Conservation (phyloP, 2,113 vertebrate genomes). For the Gobiocypris rarus region DNA sequence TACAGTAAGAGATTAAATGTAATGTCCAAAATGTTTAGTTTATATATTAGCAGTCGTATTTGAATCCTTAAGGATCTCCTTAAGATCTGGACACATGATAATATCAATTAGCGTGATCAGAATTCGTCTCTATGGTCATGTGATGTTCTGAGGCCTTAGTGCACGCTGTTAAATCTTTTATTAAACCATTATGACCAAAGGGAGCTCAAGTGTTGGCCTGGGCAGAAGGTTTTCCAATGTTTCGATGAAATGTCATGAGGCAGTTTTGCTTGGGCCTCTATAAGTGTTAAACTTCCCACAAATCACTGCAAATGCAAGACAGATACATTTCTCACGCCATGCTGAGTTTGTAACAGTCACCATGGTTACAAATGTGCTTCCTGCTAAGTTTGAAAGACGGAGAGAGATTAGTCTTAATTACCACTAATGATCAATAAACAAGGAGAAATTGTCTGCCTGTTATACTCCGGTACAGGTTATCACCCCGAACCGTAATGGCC, state of each 20-base stretch:
- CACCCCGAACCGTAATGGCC: slow-evolving; percentile 35
- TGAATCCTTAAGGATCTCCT: background rate
- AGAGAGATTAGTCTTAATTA: slow-evolving; percentile 69
- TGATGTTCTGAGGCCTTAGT: background rate
- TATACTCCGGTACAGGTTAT: slow-evolving; percentile 50
- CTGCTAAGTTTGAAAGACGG: slow-evolving; percentile 48
- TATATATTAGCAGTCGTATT: background rate
- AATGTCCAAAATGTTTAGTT: background rate
- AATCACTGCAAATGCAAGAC: slow-evolving; percentile 65
- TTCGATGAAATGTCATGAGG: slow-evolving; percentile 1
- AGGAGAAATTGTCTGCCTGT: slow-evolving; percentile 49
- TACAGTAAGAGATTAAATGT: background rate
- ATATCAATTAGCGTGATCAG: background rate
- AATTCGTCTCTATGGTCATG: background rate
- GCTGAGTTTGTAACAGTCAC: slow-evolving; percentile 62
- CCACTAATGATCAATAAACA: slow-evolving; percentile 59
- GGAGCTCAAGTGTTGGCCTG: background rate
- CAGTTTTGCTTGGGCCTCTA: slow-evolving; percentile 54
- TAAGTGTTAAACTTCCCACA: slow-evolving; percentile 68
- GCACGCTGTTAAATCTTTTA: background rate
- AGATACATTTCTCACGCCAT: slow-evolving; percentile 46
- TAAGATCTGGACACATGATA: background rate
- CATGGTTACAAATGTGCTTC: slow-evolving; percentile 66
- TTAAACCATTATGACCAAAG: slow-evolving; percentile 21
- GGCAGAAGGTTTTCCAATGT: background rate